Evolutionary conservation across 37 sponge, comb jelly and placozoan species (phyloP).

Genomic region (Hexactinellida sp.): DNA sequence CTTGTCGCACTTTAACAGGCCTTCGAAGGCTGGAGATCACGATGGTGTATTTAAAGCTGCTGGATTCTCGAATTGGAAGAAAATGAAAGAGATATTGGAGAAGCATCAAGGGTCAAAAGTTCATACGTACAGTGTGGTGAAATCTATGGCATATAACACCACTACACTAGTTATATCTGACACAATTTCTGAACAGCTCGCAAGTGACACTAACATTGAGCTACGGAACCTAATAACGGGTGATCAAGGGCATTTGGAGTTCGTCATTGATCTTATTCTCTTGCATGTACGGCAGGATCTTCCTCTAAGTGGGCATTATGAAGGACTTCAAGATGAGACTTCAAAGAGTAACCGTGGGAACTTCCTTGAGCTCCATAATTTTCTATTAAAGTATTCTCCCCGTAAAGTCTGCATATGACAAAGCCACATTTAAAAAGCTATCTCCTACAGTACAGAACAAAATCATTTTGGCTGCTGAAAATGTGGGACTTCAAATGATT

Average conservation of each 20-base stretch:
- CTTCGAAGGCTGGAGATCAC: background rate
- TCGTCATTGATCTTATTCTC: conserved; percentile 16
- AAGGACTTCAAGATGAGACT: background rate
- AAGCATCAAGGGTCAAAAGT: conserved; percentile 6
- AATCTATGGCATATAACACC: conserved; percentile 10
- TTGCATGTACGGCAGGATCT: conserved; percentile 7
- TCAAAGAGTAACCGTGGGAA: conserved; percentile 18
- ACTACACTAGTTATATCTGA: conserved; percentile 2
- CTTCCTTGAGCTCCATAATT: conserved; percentile 13
- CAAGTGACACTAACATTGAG: conserved; percentile 13
- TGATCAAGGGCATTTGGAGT: conserved; percentile 13
- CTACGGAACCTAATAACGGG: background rate
- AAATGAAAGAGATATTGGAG: background rate
- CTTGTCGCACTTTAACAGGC: conserved; percentile 4
- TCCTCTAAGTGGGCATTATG: conserved; percentile 6
- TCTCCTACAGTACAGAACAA: conserved; percentile 13
- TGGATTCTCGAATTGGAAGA: conserved; percentile 19
- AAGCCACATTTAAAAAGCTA: background rate
- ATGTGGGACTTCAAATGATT: conserved; percentile 8
- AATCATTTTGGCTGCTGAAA: background rate
- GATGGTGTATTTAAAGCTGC: conserved; percentile 3
- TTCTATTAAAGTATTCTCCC: conserved; percentile 8
- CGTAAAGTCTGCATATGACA: conserved; percentile 16
- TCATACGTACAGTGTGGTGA: background rate
- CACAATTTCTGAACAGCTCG: conserved; percentile 8